Base-by-base conservation (phyloP, 2,888 invertebrate genomes). In the Epinotia brunnichana region DNA sequence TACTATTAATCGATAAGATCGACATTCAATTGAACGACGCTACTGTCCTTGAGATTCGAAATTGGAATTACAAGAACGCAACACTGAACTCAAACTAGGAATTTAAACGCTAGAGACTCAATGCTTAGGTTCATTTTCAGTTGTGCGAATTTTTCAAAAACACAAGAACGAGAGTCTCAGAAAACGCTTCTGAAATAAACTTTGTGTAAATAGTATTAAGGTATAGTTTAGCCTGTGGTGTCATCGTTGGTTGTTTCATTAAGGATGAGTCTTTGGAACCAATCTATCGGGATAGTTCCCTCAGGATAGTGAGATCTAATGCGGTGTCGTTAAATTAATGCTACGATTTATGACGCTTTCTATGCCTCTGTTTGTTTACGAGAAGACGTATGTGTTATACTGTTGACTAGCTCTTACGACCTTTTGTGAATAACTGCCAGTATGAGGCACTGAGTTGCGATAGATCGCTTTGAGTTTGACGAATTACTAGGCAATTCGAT, bases 211-310 rank as follows among this genome's bases (percentile, higher is more conserved):
- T n/a, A 15, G 10, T 0, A 7, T 17, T 74, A 74, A 48, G 48
- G 70, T 73, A 56, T 7, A 60, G 15, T 68, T 76, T 70, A 10
- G 63, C 29, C 15, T 72, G 68, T 48, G 15, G 19, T 44, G 69
- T 64, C 44, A 15, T 61, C 53, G 73, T 61, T 56, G 19, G 61
- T 39, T 48, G 57, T 73, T 71, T 75, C 74, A 77, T 77, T 79
- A 76, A 76, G 75, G 72, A 71, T 60, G 41, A 64, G 74, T 78
- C 80, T 82, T 82, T 76, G 93, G 90, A 92, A 92, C 92, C 94
- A 93, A 94, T 94, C 94, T 92, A 94, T 94, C 87, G 93, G 90
- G 91, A 94, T 94, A 94, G 94, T 94, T 94, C 94, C 92, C 94
- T 82, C 78, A 94, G 94, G 94, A 94, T 86, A 84, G 85, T 83